Percentiles rank a stretch among this genome's conserved stretches.
Conservation (phyloP, 2,113 vertebrate genomes). For the Pseudopipra pipra region DNA sequence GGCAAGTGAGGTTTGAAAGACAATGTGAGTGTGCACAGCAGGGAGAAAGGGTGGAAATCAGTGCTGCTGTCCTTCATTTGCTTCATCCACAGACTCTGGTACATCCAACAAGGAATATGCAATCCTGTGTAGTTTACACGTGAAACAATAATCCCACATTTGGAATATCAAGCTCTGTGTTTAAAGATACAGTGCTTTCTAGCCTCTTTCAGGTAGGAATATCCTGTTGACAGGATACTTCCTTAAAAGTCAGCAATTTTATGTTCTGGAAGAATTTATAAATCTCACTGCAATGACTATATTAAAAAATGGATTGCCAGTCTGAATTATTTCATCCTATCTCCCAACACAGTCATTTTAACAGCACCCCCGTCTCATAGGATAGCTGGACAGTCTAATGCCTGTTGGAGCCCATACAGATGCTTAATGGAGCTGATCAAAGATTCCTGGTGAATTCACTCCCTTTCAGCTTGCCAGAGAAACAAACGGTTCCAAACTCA, state of each 20-base stretch:
- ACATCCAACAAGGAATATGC: neutral
- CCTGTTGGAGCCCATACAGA: neutral
- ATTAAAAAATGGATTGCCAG: neutral
- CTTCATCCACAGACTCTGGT: neutral
- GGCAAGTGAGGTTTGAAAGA: neutral
- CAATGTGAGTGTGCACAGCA: fast-evolving
- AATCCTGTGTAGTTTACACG: neutral
- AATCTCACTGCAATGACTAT: neutral
- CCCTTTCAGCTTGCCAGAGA: conserved; percentile 24
- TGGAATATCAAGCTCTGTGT: neutral
- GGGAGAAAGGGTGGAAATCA: neutral
- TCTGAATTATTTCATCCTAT: neutral
- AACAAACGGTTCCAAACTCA: conserved; percentile 20
- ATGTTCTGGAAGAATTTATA: neutral
- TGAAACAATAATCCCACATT: neutral
- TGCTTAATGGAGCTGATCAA: conserved; percentile 36
- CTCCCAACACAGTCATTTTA: neutral
- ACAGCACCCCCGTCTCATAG: neutral
- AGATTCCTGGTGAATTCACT: conserved; percentile 7
- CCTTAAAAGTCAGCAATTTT: neutral
- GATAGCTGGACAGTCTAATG: neutral
- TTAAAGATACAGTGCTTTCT: neutral
- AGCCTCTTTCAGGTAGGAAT: neutral
- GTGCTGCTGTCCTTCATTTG: neutral
- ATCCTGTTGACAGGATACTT: neutral